A percentile compares a stretch with the other conserved stretches of the same genome.
Conservation (phyloP, 2,888 invertebrate species). For the Sphaerophoria rueppellii region DNA sequence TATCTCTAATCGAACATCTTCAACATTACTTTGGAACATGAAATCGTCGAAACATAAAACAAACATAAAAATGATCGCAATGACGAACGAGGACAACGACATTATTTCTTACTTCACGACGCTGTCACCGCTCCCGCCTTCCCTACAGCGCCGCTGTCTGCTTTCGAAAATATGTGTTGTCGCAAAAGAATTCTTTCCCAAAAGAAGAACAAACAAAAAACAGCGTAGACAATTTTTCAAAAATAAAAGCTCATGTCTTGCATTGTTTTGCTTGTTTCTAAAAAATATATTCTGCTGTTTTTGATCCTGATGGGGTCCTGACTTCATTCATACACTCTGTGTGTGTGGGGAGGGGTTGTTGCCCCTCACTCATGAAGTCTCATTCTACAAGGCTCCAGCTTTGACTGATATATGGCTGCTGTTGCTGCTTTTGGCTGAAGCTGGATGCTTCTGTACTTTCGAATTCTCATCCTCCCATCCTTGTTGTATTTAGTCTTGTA, state of each 20-base stretch:
- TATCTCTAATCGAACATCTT: slow-evolving; percentile 49
- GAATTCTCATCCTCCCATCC: background rate
- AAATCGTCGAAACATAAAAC: background rate
- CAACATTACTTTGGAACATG: slow-evolving; percentile 19
- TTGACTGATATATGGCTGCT: background rate
- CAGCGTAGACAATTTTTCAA: background rate
- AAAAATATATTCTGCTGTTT: background rate
- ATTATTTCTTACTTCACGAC: slow-evolving; percentile 2
- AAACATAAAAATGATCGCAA: slow-evolving; percentile 33
- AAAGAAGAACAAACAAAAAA: slow-evolving; percentile 21
- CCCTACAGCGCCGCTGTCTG: background rate
- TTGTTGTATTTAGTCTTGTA: background rate
- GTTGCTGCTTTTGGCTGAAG: slow-evolving; percentile 1
- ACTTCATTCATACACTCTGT: background rate
- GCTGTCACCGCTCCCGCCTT: background rate
- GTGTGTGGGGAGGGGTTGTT: slow-evolving; percentile 6
- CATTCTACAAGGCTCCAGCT: too few relatives aligned
- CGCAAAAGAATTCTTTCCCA: slow-evolving; percentile 49
- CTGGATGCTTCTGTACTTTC: background rate
- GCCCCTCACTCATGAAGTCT: slow-evolving; percentile 13
- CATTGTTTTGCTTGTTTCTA: slow-evolving; percentile 52
- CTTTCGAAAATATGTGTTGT: slow-evolving; percentile 38
- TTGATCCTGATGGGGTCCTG: background rate
- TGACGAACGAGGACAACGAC: slow-evolving; percentile 19
- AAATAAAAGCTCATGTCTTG: slow-evolving; percentile 52